Base-by-base conservation (phyloP, 2,797 vertebrate species). In the Hephaestus fuliginosus region DNA sequence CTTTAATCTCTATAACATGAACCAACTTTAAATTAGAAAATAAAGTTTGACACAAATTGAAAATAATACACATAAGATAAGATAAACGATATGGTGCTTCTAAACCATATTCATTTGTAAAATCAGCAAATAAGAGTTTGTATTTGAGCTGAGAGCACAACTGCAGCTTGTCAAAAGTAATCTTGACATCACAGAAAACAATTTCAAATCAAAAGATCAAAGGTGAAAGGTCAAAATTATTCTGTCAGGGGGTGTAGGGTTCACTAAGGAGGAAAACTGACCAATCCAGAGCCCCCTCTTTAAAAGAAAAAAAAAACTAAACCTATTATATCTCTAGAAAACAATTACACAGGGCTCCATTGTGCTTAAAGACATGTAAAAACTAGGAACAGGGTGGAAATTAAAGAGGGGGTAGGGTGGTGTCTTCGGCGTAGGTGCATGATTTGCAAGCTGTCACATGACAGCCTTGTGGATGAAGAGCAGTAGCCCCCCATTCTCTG, bases 201-300 rank as follows among this genome's bases (percentile, higher is more conserved):
- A 92, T 93, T 94, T 92, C 58, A 85, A 92, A 93, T 94, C 46
- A 58, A 92, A 87, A 91, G 92, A 91, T 95, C 91, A 71, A 86
- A 85, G 94, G 92, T 95, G 86, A 95, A 93, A 93, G 94, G 93
- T 93, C 91, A 77, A 52, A 88, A 90, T 91, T 92, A 90, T 94
- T 89, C 91, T 93, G 86, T 89, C 91, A 91, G 89, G 77, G 77
- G 81, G 84, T 68, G 62, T 49, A 53, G 87, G 64, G 91, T 88
- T 93, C 91, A 91, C 72, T 66, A 57, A 67, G 73, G 76, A 77
- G 76, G 80, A 66, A 55, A 73, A 81, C 43, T 75, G 76, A 89
- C 80, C 82, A 49, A 76, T 82, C 44, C 81, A 68, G 51, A 63
- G 18, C n/a, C 15, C 28, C 46, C 17, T 14, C 30, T 61, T 60